Percentiles rank a stretch among this genome's conserved stretches.
phyloP scores from a whole-genome alignment of 2,797 vertebrate species.

The Lepus oiostolus region DNA sequence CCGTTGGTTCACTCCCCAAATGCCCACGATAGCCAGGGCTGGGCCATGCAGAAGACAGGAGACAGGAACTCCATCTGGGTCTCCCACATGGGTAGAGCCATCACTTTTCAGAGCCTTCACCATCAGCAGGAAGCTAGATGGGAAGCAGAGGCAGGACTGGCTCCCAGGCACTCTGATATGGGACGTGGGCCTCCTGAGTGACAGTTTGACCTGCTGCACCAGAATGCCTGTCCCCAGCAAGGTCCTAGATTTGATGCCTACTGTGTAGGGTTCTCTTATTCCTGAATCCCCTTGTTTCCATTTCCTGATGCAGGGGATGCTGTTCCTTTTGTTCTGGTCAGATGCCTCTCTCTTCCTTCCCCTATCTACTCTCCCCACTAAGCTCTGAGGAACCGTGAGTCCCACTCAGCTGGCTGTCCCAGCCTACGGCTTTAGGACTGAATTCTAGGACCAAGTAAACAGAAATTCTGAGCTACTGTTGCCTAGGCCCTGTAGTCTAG shows the following conservation, averaged over 20 bases:
- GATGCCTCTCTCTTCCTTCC: background rate
- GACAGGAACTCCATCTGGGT: no score
- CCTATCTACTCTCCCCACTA: background rate
- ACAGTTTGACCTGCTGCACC: no score
- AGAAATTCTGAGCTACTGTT: conserved; percentile 39
- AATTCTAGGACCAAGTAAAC: conserved; percentile 31
- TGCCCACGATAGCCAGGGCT: no score
- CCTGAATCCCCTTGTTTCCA: background rate
- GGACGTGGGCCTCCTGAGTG: no score
- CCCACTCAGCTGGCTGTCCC: background rate
- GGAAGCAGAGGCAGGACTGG: no score
- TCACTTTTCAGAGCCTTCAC: no score
- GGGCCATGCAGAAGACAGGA: no score
- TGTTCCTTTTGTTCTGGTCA: background rate
- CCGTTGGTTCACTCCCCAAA: no score
- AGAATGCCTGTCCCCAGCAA: background rate
- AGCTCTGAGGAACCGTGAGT: background rate
- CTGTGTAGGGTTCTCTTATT: background rate
- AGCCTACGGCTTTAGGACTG: conserved; percentile 1
- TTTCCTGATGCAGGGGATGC: background rate
- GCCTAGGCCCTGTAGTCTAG: background rate
- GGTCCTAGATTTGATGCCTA: conserved; percentile 40
- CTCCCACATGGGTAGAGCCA: no score
- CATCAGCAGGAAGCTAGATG: no score
- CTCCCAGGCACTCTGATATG: no score